Evolutionary conservation across 2,888 invertebrate genomes (phyloP), one percentile per base, ranked within the genome.

Genomic region (Amiota minor): DNA sequence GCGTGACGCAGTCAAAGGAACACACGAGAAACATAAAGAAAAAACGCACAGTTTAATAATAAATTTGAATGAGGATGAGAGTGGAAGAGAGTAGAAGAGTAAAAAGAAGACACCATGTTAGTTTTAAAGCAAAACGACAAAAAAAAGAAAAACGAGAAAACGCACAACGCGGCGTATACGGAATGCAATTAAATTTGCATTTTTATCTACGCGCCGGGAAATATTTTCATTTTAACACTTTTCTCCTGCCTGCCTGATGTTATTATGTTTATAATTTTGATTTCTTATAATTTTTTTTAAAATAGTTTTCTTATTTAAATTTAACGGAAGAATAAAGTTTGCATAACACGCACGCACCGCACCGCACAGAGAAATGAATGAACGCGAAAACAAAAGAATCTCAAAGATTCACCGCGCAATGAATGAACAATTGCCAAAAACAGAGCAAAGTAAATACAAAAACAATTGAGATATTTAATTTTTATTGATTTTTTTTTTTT

Each of bases 321-420:
- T 74, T 6, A 65, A n/a, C 47, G 64, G 59, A 16, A 70, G 65
- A 16, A 55, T 9, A 78, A 75, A 53, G 82, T 85, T 83, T 83
- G 85, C 83, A 83, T 84, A 83, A 83, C 85, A 83, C 83, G 81
- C 82, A 81, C 83, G 80, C 72, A 71, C 68, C n/a, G 69, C n/a
- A n/a, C n/a, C 6, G 35, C 35, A 35, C 35, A 35, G 6, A 35
- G 35, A 35, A 35, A 35, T 35, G 35, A 74, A 75, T 76, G 72
- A 76, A 55, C 55, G 55, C 1, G 18, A n/a, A 18, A 14, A 55
- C 55, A 14, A 14, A 55, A n/a, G 55, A 18, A 55, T 2, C 9
- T 9, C 16, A 14, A 18, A 20, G 61, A 9, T 6, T 35, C 9
- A 62, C 11, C 14, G 62, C 35, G 16, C 47, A 45, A 65, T 14